Percentiles rank a stretch among this genome's conserved stretches.
phyloP scores from a whole-genome alignment of 2,888 invertebrate species.

The Eupeodes latifasciatus region DNA sequence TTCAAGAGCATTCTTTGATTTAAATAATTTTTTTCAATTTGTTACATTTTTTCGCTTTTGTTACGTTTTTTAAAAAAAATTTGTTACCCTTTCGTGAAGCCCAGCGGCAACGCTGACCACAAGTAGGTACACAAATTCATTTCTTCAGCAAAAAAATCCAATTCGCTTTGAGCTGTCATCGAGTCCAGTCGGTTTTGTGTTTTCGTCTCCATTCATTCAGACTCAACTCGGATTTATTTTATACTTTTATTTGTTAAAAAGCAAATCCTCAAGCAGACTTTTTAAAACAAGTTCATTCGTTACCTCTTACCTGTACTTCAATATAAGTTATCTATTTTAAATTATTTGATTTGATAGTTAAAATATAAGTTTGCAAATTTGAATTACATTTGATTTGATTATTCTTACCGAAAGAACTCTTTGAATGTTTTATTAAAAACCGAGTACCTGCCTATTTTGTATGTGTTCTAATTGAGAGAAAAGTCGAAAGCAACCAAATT shows the following conservation, averaged over 20 bases:
- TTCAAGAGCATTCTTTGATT: too few relatives aligned
- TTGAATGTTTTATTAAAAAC: constrained; percentile 46
- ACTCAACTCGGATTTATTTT: constrained; percentile 24
- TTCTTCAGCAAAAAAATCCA: constrained; percentile 37
- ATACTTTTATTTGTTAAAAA: constrained; percentile 22
- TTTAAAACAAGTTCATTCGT: neutral
- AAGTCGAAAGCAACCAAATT: constrained; percentile 28
- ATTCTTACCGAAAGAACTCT: neutral
- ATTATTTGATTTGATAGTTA: neutral
- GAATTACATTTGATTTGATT: constrained; percentile 6
- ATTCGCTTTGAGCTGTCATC: constrained; percentile 47
- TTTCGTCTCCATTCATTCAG: constrained; percentile 33
- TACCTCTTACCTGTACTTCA: constrained; percentile 52
- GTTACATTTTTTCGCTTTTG: too few relatives aligned
- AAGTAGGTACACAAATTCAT: neutral
- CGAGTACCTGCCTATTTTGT: constrained; percentile 62
- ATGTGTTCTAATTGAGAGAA: constrained; percentile 1
- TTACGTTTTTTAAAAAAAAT: too few relatives aligned
- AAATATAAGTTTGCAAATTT: neutral
- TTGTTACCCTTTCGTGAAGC: too few relatives aligned
- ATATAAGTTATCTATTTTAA: neutral
- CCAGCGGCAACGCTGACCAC: too few relatives aligned
- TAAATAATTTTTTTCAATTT: too few relatives aligned
- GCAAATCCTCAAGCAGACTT: constrained; percentile 4
- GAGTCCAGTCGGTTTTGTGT: neutral